phyloP scores from a whole-genome alignment of 1,140 invertebrate species.

The Micrasema minimum region DNA sequence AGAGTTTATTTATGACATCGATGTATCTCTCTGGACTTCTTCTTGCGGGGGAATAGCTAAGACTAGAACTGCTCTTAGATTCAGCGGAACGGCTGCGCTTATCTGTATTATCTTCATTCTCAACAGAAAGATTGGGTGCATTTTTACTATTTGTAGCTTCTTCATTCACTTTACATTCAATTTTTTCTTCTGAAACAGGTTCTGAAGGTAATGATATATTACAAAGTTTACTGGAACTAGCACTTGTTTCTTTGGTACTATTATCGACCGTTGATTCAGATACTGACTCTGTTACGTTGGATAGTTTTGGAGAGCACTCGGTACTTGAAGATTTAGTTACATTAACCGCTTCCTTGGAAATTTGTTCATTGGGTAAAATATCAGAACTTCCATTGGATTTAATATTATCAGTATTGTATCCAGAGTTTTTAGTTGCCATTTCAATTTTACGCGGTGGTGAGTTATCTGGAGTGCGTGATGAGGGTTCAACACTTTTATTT shows the following conservation, averaged over 20 bases:
- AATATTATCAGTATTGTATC: conserved; percentile 3
- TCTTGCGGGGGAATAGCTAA: conserved; percentile 74
- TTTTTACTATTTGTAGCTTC: not conserved
- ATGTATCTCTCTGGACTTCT: conserved; percentile 73
- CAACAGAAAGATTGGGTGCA: not conserved
- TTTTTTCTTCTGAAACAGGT: conserved; percentile 7
- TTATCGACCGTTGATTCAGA: not conserved
- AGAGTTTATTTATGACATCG: conserved; percentile 68
- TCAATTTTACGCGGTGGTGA: conserved; percentile 48
- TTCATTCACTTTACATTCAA: not conserved
- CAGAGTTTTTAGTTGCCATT: not conserved
- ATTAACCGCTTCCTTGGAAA: not conserved
- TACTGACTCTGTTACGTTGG: conserved; percentile 1
- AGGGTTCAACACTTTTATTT: conserved; percentile 23
- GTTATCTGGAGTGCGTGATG: conserved; percentile 49
- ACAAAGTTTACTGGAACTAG: not conserved
- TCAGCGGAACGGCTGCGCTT: conserved; percentile 44
- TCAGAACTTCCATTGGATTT: conserved; percentile 11
- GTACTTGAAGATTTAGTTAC: not conserved
- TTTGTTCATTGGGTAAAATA: not conserved
- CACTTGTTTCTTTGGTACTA: too few relatives aligned
- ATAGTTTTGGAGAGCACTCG: conserved; percentile 1
- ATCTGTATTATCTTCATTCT: conserved; percentile 10
- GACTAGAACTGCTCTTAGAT: conserved; percentile 64
- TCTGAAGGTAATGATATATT: conserved; percentile 18